A percentile compares a stretch with the other conserved stretches of the same genome.
Conservation (phyloP, 2,888 invertebrate species). For the Caenorhabditis sp. region DNA sequence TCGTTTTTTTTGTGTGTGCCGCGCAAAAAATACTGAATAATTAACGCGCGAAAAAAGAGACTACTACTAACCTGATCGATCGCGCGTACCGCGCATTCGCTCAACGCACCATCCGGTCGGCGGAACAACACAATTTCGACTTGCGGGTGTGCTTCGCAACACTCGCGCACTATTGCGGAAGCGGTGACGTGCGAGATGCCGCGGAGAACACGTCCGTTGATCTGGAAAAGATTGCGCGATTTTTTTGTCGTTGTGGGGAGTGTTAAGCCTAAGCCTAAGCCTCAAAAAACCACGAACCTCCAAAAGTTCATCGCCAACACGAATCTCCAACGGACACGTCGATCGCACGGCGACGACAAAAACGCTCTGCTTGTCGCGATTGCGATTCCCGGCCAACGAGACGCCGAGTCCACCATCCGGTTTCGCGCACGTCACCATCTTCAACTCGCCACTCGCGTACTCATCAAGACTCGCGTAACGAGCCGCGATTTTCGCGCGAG, state of each 20-base stretch:
- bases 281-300: constrained; percentile 83
- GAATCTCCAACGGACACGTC: constrained; percentile 81
- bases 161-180: constrained; percentile 86
- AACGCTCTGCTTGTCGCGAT: constrained; percentile 77
- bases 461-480: constrained; percentile 81
- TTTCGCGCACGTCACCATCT: constrained; percentile 80
- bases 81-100: neutral
- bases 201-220: constrained; percentile 90
- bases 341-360: constrained; percentile 95
- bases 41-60: neutral
- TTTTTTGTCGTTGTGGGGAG: too few relatives aligned
- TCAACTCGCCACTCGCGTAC: constrained; percentile 73
- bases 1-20: too few relatives aligned
- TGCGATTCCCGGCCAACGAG: constrained; percentile 88
- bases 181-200: constrained; percentile 95
- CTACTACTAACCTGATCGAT: too few relatives aligned
- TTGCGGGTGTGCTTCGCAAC: constrained; percentile 54
- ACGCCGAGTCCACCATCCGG: constrained; percentile 84
- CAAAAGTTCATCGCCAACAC: constrained; percentile 85
- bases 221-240: constrained; percentile 77
- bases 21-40: neutral
- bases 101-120: constrained; percentile 44
- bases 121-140: constrained; percentile 54
- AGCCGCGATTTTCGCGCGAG: constrained; percentile 87
- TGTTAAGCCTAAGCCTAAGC: too few relatives aligned